Conservation (phyloP, 1,140 invertebrate species). For the Nasonia giraulti region DNA sequence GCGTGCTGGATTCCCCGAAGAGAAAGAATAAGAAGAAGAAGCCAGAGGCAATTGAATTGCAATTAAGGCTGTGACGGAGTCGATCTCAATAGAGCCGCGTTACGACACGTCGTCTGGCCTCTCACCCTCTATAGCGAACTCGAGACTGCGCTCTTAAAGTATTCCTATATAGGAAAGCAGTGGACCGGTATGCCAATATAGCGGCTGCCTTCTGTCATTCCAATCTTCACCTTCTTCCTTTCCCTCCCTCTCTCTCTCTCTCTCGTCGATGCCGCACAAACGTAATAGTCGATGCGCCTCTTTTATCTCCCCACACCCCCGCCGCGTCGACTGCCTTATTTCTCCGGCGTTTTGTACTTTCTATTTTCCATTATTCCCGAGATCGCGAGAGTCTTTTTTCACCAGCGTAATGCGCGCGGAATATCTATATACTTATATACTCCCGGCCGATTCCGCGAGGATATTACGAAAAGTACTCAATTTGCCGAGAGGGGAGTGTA, state of each 20-base stretch:
- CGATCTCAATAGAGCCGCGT: conserved; percentile 56
- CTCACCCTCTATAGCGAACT: background rate
- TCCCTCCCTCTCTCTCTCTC: background rate
- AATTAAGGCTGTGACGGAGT: conserved; percentile 42
- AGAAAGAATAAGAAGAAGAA: background rate
- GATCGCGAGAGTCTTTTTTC: background rate
- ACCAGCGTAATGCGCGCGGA: background rate
- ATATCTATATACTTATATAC: background rate
- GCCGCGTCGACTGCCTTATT: background rate
- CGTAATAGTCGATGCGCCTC: background rate
- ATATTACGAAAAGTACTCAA: background rate
- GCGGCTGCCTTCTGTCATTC: conserved; percentile 65
- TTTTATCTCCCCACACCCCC: background rate
- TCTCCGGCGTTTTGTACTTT: conserved; percentile 5
- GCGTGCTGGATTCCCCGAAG: background rate
- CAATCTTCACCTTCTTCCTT: conserved; percentile 56
- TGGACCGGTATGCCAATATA: conserved; percentile 72
- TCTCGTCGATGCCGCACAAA: background rate
- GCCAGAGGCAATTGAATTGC: conserved; percentile 43
- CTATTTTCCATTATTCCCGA: conserved; percentile 3
- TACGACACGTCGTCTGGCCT: conserved; percentile 29
- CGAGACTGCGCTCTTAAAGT: conserved; percentile 65
- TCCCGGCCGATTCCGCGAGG: background rate
- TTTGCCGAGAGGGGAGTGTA: background rate
- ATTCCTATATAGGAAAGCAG: conserved; percentile 67